phyloP scores from a whole-genome alignment of 2,888 invertebrate species.

The Zygothrica quintamaculata region DNA sequence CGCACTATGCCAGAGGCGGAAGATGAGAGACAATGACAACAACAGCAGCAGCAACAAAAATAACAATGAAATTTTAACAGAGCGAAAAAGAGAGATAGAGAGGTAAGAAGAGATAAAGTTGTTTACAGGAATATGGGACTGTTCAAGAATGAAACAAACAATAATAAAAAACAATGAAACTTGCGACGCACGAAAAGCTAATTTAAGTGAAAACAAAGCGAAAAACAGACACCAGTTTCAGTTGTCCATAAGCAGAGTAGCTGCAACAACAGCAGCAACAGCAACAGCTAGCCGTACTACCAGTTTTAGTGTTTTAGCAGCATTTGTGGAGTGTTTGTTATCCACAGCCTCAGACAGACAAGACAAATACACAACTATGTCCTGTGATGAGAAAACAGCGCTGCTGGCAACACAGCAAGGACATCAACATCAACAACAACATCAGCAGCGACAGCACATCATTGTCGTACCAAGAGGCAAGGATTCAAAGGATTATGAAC shows the following conservation, averaged over 20 bases:
- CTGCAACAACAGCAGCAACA: conserved; percentile 12
- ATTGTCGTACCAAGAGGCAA: conserved; percentile 66
- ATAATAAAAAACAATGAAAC: conserved; percentile 55
- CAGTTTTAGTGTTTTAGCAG: no score
- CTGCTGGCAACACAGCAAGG: conserved; percentile 63
- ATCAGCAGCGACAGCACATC: conserved; percentile 53
- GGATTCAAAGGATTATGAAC: conserved; percentile 72
- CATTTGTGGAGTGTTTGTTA: conserved; percentile 57
- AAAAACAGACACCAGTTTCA: conserved; percentile 54
- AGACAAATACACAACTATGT: conserved; percentile 61
- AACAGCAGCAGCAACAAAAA: conserved; percentile 29
- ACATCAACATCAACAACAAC: conserved; percentile 38
- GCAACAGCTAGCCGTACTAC: no score
- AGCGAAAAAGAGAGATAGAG: not conserved
- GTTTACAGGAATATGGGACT: conserved; percentile 77
- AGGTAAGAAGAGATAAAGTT: conserved; percentile 77
- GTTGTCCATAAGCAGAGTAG: conserved; percentile 47
- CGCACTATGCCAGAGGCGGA: conserved; percentile 54
- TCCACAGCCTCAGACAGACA: conserved; percentile 37
- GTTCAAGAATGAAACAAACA: conserved; percentile 62
- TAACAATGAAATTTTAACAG: conserved; percentile 17
- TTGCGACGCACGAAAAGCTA: conserved; percentile 56
- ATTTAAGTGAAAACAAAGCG: conserved; percentile 72
- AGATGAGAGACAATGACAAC: conserved; percentile 57
- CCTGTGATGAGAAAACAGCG: conserved; percentile 72